These are phyloP conservation scores for Ectropis grisescens DNA, from an alignment of 1,140 invertebrate species.

Conservation along the genomic window DNA sequence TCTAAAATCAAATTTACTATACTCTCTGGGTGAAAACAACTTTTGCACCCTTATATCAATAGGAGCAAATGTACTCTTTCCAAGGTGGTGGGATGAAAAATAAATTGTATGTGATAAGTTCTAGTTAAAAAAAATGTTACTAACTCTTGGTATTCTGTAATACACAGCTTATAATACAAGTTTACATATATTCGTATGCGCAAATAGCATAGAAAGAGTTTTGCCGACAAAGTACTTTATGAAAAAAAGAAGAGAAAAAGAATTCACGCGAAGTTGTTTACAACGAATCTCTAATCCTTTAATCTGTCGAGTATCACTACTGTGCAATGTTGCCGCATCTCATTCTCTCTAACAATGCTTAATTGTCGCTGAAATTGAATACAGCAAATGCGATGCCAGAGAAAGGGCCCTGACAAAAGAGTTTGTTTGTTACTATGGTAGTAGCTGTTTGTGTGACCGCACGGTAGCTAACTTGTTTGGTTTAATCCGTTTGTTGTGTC, in stretches of 20 bases:
- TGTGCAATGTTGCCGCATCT: slow-evolving; percentile 16
- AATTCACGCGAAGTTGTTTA: slow-evolving; percentile 37
- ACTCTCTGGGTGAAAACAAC: too few relatives aligned
- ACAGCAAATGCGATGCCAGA: slow-evolving; percentile 25
- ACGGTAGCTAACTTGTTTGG: slow-evolving; percentile 49
- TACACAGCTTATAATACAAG: too few relatives aligned
- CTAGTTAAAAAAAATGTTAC: too few relatives aligned
- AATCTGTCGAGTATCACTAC: slow-evolving; percentile 52
- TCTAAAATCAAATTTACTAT: too few relatives aligned
- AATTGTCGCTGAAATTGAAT: slow-evolving; percentile 42
- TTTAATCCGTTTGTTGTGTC: slow-evolving; percentile 58
- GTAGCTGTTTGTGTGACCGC: slow-evolving; percentile 55
- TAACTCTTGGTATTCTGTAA: too few relatives aligned
- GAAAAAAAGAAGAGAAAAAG: slow-evolving; percentile 23
- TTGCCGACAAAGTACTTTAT: neutral
- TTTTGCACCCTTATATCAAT: too few relatives aligned
- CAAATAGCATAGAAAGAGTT: too few relatives aligned
- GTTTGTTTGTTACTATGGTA: slow-evolving; percentile 50
- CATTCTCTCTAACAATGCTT: slow-evolving; percentile 28
- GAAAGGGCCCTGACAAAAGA: slow-evolving; percentile 34
- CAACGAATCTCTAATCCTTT: slow-evolving; percentile 42
- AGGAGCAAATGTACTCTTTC: too few relatives aligned
- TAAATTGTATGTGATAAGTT: too few relatives aligned
- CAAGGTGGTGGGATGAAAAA: too few relatives aligned
- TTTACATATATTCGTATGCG: too few relatives aligned